Conservation (phyloP, 2,797 vertebrate genomes). For the Paguma larvata region DNA sequence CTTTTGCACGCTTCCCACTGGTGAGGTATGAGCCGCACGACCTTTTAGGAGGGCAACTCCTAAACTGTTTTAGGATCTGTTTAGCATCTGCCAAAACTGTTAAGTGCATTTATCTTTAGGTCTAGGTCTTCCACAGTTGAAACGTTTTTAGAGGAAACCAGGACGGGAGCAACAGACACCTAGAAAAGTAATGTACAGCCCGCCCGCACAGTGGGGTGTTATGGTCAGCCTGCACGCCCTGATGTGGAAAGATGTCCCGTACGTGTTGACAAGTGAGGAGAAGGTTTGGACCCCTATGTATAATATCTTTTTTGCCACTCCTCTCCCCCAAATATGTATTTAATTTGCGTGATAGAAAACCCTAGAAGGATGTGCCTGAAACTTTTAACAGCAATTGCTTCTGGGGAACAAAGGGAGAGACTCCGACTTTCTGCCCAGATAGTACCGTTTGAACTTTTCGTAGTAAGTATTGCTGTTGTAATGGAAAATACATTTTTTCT, state of each 20-base stretch:
- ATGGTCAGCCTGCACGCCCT: background rate
- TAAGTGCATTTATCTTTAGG: background rate
- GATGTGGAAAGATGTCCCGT: background rate
- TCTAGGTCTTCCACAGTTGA: background rate
- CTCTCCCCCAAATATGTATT: background rate
- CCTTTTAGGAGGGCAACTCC: background rate
- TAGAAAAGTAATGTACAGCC: background rate
- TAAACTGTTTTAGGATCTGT: too few species aligned
- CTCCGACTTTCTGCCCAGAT: background rate
- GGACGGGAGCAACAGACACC: background rate
- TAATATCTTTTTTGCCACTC: background rate
- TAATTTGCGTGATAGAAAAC: background rate
- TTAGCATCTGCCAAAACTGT: background rate
- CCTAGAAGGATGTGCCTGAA: background rate
- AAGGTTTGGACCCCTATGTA: background rate
- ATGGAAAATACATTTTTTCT: constrained; percentile 9
- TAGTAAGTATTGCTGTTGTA: constrained; percentile 24
- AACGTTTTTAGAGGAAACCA: background rate
- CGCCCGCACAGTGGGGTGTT: background rate
- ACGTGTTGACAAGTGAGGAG: background rate
- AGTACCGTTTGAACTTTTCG: background rate
- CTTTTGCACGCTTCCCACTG: fast-evolving
- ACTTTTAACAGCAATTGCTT: background rate
- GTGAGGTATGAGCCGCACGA: fast-evolving
- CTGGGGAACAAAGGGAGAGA: background rate